These are phyloP conservation scores for Amyelois transitella DNA, from an alignment of 1,140 invertebrate genomes.

Conservation along the genomic window DNA sequence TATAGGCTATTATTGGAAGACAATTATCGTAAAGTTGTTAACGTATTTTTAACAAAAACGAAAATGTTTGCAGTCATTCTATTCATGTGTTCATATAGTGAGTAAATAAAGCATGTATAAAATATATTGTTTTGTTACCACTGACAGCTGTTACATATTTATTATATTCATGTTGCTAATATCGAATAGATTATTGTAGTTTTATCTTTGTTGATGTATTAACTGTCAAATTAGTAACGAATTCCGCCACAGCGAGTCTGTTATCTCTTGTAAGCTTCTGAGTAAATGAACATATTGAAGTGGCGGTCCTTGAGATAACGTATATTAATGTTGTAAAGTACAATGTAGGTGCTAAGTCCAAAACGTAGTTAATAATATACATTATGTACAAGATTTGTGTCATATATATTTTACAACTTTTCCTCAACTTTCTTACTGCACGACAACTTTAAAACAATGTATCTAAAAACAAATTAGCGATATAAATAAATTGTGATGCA, in stretches of 20 bases:
- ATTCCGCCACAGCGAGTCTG: conserved; percentile 25
- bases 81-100: conserved; percentile 17
- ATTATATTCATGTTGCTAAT: conserved; percentile 39
- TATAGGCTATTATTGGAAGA: background rate
- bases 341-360: conserved; percentile 31
- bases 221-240: conserved; percentile 50
- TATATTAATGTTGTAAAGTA: conserved; percentile 46
- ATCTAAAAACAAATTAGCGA: background rate
- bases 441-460: conserved; percentile 7
- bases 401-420: conserved; percentile 18
- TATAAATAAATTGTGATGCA: background rate
- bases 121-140: conserved; percentile 18
- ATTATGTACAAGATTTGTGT: conserved; percentile 15
- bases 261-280: conserved; percentile 38
- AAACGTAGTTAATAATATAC: conserved; percentile 24
- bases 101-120: conserved; percentile 30
- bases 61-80: conserved; percentile 18
- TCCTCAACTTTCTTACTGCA: conserved; percentile 20
- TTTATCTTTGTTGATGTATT: conserved; percentile 50
- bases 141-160: conserved; percentile 35
- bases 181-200: conserved; percentile 29
- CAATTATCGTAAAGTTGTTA: background rate
- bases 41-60: background rate
- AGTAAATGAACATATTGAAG: conserved; percentile 52
- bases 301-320: conserved; percentile 48